Base-by-base conservation (phyloP, 2,797 vertebrate species). In the Megaceryle alcyon region DNA sequence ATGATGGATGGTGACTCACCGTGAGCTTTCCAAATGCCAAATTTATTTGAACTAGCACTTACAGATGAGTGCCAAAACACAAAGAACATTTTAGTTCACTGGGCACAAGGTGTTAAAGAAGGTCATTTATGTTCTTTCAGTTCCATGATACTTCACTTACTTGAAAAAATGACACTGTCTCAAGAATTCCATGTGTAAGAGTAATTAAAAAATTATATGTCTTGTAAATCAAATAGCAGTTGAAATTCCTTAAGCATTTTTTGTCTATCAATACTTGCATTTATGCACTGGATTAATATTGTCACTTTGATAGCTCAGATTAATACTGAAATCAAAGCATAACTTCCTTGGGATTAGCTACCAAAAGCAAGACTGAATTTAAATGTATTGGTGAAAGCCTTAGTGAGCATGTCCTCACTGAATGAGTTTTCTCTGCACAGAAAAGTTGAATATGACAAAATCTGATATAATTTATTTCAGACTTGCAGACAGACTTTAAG, bases 1-100 rank as follows among this genome's bases (percentile, higher is more conserved):
- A 41, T 4, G 33, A 48, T 7, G 22, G 65, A 41, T 64, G 4
- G 22, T 15, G 21, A 7, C 10, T 54, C 0, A 0, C 28, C 25
- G 6, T 43, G n/a, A 46, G 49, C 18, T 86, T 72, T 12, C 65
- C 29, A 81, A 86, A 82, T 53, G 29, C 13, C 7, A 21, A 48
- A 7, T 22, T 88, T 56, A 39, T 72, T 82, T 66, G 33, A 86
- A 57, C 7, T 48, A 81, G 14, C 37, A 70, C 46, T 37, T 66
- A 29, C 19, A 88, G 87, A 48, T 63, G 19, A 71, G 14, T 86
- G 20, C 43, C 10, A 9, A 63, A 82, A 68, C 18, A 60, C 44
- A 68, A 81, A 64, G 15, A 73, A 59, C 8, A 17, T 33, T 69
- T 90, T 49, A 33, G 72, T 56, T 91, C 16, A 2, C 57, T 81